These are phyloP conservation scores for Halictus quadricinctus DNA, from an alignment of 2,888 invertebrate species.

Conservation along the genomic window DNA sequence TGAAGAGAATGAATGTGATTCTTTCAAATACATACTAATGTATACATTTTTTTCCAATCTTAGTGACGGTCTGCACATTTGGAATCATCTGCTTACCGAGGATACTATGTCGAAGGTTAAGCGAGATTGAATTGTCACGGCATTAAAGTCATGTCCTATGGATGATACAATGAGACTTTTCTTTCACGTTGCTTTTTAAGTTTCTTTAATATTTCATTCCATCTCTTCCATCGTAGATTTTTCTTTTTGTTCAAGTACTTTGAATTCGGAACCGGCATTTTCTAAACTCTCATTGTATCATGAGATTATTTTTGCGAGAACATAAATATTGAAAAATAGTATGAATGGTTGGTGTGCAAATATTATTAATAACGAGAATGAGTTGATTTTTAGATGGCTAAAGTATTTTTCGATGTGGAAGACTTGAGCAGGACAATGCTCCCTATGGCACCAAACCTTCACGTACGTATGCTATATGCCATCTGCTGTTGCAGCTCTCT, in stretches of 20 bases:
- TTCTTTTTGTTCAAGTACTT: constrained; percentile 8
- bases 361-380: constrained; percentile 82
- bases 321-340: constrained; percentile 74
- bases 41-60: constrained; percentile 82
- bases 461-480: constrained; percentile 81
- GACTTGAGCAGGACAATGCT: constrained; percentile 81
- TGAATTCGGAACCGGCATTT: neutral
- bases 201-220: constrained; percentile 1
- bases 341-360: constrained; percentile 81
- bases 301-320: constrained; percentile 50
- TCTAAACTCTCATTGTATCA: constrained; percentile 66
- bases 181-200: constrained; percentile 15
- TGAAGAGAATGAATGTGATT: constrained; percentile 78
- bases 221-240: neutral
- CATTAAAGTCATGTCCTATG: constrained; percentile 55
- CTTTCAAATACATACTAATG: constrained; percentile 80
- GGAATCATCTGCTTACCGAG: constrained; percentile 81
- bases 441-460: constrained; percentile 77
- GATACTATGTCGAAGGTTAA: constrained; percentile 81
- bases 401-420: constrained; percentile 81
- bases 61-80: constrained; percentile 81
- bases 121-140: constrained; percentile 75
- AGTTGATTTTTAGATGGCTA: constrained; percentile 82
- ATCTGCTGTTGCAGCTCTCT: constrained; percentile 79
- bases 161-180: constrained; percentile 63